Percentiles rank a stretch among this genome's conserved stretches.
These are phyloP conservation scores for Drosophila helvetica DNA, from an alignment of 2,888 invertebrate genomes.

Conservation along the genomic window DNA sequence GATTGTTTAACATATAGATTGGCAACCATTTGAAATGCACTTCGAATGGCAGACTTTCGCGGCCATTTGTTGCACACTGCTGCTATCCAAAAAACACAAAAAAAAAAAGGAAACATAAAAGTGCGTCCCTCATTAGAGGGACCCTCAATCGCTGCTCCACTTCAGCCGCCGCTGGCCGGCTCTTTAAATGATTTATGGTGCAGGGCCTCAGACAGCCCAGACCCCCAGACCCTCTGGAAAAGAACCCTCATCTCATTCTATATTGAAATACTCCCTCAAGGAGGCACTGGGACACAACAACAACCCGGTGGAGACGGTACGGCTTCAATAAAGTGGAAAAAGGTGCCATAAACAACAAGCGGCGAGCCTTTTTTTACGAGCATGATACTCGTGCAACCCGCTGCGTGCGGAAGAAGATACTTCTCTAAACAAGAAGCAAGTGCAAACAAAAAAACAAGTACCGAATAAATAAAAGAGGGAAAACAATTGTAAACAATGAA, in stretches of 20 bases:
- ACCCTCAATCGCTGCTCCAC: constrained; percentile 26
- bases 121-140: constrained; percentile 64
- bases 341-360: constrained; percentile 76
- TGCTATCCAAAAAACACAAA: neutral
- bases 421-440: constrained; percentile 42
- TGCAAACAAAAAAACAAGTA: neutral
- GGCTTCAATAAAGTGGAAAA: constrained; percentile 79
- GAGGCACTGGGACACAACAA: constrained; percentile 39
- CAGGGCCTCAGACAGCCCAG: constrained; percentile 23
- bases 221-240: constrained; percentile 1
- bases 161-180: constrained; percentile 14
- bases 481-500: constrained; percentile 72
- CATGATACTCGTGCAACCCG: constrained; percentile 42
- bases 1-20: constrained; percentile 71
- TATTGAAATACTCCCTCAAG: constrained; percentile 70
- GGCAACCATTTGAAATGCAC: constrained; percentile 65
- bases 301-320: constrained; percentile 23
- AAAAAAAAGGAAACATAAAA: constrained; percentile 44
- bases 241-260: constrained; percentile 30
- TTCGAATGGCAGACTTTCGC: constrained; percentile 50
- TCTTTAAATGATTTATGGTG: constrained; percentile 70
- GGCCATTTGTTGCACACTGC: constrained; percentile 53
- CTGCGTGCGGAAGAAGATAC: constrained; percentile 45
- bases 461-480: constrained; percentile 29
- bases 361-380: constrained; percentile 43